Evolutionary conservation across 1,140 invertebrate genomes (phyloP).

Genomic region (Araneus ventricosus): DNA sequence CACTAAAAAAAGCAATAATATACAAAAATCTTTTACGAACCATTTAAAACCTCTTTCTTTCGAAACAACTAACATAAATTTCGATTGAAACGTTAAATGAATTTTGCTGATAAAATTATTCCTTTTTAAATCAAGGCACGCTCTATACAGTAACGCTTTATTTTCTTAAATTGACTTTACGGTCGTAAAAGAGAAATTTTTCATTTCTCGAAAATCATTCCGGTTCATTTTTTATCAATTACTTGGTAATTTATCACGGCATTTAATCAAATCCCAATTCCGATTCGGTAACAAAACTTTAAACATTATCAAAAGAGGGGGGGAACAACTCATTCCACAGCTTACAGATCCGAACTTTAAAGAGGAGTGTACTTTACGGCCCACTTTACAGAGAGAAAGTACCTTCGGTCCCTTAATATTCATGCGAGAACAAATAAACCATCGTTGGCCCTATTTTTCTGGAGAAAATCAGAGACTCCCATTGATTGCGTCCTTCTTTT

Average conservation of each 20-base stretch:
- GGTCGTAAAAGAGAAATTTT: neutral
- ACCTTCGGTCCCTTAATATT: neutral
- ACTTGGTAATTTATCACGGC: neutral
- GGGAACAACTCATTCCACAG: neutral
- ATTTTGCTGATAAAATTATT: neutral
- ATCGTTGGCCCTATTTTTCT: neutral
- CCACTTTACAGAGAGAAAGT: neutral
- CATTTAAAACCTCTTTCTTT: neutral
- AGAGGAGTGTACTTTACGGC: neutral
- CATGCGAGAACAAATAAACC: neutral
- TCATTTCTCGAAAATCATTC: neutral
- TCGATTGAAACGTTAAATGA: neutral
- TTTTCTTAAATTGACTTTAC: neutral
- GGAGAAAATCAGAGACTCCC: neutral
- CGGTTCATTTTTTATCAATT: neutral
- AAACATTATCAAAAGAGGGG: neutral
- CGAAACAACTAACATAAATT: too few species aligned
- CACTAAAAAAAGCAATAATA: neutral
- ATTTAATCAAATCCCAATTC: neutral
- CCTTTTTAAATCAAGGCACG: too few species aligned
- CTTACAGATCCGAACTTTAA: neutral
- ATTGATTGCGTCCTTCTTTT: slow-evolving; percentile 8
- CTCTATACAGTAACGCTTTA: too few species aligned
- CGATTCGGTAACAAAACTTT: neutral
- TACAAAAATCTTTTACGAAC: neutral